Conservation (phyloP, 1,140 invertebrate genomes). For the Arctopsyche grandis region DNA sequence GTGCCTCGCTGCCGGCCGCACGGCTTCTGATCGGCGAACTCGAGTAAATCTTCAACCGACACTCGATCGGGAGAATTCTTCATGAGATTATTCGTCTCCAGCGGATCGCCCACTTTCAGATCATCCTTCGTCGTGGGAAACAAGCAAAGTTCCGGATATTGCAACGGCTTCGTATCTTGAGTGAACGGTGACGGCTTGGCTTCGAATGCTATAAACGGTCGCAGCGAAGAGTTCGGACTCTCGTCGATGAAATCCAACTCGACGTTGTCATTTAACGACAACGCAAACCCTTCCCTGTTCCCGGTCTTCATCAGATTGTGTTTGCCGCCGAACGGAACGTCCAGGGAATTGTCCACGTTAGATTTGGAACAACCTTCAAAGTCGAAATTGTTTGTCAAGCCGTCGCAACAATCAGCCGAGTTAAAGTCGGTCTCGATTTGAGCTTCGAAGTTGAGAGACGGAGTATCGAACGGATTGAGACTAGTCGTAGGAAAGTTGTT, state of each 20-base stretch:
- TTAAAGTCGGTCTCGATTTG: conserved; percentile 49
- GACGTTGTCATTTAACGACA: conserved; percentile 15
- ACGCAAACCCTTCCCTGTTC: conserved; percentile 13
- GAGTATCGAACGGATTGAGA: conserved; percentile 48
- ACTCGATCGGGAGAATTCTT: conserved; percentile 75
- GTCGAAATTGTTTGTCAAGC: conserved; percentile 14
- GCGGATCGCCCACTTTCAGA: not conserved
- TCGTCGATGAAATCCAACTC: conserved; percentile 36
- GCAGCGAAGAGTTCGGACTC: conserved; percentile 12
- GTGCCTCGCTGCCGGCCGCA: conserved; percentile 83
- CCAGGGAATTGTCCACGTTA: not conserved
- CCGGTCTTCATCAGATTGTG: conserved; percentile 16
- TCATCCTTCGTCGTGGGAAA: conserved; percentile 41
- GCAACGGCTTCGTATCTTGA: not conserved
- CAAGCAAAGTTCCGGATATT: not conserved
- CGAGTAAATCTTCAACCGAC: conserved; percentile 90
- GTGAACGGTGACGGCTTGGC: not conserved
- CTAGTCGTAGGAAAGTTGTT: not conserved
- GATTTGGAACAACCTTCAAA: conserved; percentile 17
- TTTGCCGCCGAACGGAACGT: not conserved
- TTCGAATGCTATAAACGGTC: conserved; percentile 14
- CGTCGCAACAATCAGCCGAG: conserved; percentile 46
- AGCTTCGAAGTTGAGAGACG: conserved; percentile 51
- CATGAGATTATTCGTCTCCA: conserved; percentile 15
- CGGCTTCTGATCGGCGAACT: conserved; percentile 88